Base-by-base conservation (phyloP, 2,797 vertebrate genomes). In the Sebastes elongatus region DNA sequence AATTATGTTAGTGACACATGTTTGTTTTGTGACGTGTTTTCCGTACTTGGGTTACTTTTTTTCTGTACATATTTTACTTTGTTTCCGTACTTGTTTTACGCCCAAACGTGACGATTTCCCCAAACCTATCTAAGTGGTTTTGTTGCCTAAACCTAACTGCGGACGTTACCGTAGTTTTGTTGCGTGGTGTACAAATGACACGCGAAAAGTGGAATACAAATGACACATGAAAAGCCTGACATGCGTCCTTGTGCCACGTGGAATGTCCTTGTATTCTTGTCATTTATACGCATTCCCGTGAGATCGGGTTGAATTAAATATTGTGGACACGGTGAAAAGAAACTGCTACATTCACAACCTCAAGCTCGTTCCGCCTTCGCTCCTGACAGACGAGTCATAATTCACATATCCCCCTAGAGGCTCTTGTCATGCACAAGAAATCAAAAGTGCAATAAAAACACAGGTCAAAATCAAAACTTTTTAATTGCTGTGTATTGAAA, bases 1-100 rank as follows among this genome's bases (percentile, higher is more conserved):
- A 46, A 0, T 46, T 46, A 46, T 0, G 16, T 46, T 46, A 18
- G 7, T 46, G 42, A 46, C 0, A 46, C 38, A 0, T 42, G 38
- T 42, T 42, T 42, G 38, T 42, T 46, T 46, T 46, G 42, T 18
- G 6, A 18, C 42, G 42, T 18, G 42, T 46, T 46, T 46, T 0
- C 42, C 0, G 7, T 18, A 18, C 42, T 46, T 46, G 18, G 0
- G 42, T 46, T 18, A 46, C 14, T 16, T 42, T 42, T 0, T 42
- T 42, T 42, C 2, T 14, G 5, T 42, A 14, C 38, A 14, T 42
- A 42, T 42, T 42, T 42, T 6, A 42, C 38, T 42, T 16, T 38
- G 35, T 38, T 38, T 38, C 0, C 1, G 0, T 42, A 14, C 38
- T 42, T 42, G 13, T 42, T 42, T 42, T 42, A 16, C 0, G 38